phyloP scores from a whole-genome alignment of 2,797 vertebrate species.

The Gephyroberyx darwinii region DNA sequence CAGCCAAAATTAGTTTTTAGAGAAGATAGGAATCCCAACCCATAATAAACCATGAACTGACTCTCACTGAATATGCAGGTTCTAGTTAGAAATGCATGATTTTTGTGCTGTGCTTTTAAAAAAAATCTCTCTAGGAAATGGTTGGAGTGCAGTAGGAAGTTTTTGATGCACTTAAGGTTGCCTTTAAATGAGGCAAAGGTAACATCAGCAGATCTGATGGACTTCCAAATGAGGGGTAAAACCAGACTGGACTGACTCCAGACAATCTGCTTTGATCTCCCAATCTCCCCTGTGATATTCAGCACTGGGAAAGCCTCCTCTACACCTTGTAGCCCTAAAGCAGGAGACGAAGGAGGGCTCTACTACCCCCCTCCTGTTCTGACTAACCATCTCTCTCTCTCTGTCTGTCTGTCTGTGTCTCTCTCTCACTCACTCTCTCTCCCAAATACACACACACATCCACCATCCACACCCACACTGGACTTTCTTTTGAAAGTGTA shows the following conservation, averaged over 20 bases:
- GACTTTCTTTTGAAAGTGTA: conserved; percentile 78
- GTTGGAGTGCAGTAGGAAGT: conserved; percentile 60
- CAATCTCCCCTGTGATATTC: conserved; percentile 74
- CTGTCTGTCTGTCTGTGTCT: conserved; percentile 18
- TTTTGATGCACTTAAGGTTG: conserved; percentile 43
- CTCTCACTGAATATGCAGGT: conserved; percentile 58
- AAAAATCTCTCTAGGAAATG: conserved; percentile 40
- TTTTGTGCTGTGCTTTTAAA: background rate
- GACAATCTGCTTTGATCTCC: conserved; percentile 79
- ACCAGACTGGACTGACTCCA: conserved; percentile 68
- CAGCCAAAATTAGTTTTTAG: background rate
- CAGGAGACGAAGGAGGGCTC: conserved; percentile 67
- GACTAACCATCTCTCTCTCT: conserved; percentile 51
- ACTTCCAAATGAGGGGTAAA: conserved; percentile 76
- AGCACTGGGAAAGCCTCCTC: conserved; percentile 66
- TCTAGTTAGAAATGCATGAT: conserved; percentile 37
- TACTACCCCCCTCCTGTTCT: conserved; percentile 31
- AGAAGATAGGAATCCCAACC: conserved; percentile 21
- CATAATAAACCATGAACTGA: conserved; percentile 36
- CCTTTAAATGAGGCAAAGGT: conserved; percentile 55
- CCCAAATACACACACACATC: conserved; percentile 32
- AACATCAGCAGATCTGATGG: conserved; percentile 70
- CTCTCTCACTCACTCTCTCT: background rate
- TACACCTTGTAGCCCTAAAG: conserved; percentile 80
- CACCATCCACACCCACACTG: conserved; percentile 68